Conservation (phyloP, 2,797 vertebrate genomes). For the Acrossocheilus fasciatus region DNA sequence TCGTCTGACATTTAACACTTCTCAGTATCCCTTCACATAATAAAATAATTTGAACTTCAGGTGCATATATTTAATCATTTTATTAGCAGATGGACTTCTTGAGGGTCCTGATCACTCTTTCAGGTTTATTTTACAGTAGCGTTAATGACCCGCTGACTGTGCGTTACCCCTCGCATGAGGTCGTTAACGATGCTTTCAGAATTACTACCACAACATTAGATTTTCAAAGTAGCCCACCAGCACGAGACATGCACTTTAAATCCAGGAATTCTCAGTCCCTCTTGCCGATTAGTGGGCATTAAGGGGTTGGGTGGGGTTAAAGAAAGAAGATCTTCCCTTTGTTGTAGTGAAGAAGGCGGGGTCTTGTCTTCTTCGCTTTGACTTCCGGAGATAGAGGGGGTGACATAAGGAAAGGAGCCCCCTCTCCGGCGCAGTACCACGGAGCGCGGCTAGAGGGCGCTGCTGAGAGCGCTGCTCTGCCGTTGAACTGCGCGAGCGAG, state of each 20-base stretch:
- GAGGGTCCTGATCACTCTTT: not conserved
- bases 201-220: not conserved
- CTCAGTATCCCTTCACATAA: not conserved
- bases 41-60: not conserved
- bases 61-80: not conserved
- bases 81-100: not conserved
- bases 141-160: not conserved
- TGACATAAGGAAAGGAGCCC: conserved; percentile 45
- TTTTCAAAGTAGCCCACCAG: conserved; percentile 20
- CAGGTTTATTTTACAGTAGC: not conserved
- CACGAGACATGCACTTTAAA: conserved; percentile 17
- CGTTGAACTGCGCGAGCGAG: conserved; percentile 48
- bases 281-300: conserved; percentile 33
- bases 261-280: conserved; percentile 41
- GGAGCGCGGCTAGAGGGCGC: conserved; percentile 58
- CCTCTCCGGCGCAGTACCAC: conserved; percentile 15
- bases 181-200: conserved; percentile 26
- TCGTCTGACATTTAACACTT: not conserved
- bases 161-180: not conserved
- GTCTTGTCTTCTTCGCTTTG: conserved; percentile 54
- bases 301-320: conserved; percentile 52
- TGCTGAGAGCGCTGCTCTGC: conserved; percentile 48
- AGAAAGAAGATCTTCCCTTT: conserved; percentile 61
- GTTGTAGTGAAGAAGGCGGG: conserved; percentile 57
- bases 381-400: conserved; percentile 56